These are phyloP conservation scores for Platerodrilus igneus DNA, from an alignment of 2,888 invertebrate genomes.

Conservation along the genomic window DNA sequence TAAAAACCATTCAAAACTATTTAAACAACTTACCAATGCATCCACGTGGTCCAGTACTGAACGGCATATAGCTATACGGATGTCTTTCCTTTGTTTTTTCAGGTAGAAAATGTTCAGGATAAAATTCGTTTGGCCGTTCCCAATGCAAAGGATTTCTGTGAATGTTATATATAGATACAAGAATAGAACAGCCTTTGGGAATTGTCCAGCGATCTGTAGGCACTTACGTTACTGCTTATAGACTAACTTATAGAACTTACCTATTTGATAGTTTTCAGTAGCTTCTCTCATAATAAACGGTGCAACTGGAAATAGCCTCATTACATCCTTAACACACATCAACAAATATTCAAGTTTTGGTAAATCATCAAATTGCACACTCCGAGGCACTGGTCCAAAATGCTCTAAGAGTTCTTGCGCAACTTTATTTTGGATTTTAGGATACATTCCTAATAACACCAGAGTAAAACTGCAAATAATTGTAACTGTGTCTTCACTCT, in stretches of 20 bases:
- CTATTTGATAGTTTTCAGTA: slow-evolving; percentile 31
- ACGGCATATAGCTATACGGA: slow-evolving; percentile 38
- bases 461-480: slow-evolving; percentile 23
- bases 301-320: slow-evolving; percentile 35
- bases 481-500: slow-evolving; percentile 38
- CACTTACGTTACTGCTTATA: too few relatives aligned
- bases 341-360: slow-evolving; percentile 25
- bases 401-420: slow-evolving; percentile 29
- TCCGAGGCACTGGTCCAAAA: background rate
- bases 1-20: too few relatives aligned
- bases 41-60: slow-evolving; percentile 38
- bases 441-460: slow-evolving; percentile 5
- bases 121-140: slow-evolving; percentile 38
- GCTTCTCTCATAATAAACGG: slow-evolving; percentile 33
- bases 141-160: slow-evolving; percentile 36
- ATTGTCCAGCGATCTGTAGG: slow-evolving; percentile 30
- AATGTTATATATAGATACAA: slow-evolving; percentile 35
- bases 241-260: too few relatives aligned
- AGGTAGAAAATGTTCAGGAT: slow-evolving; percentile 42
- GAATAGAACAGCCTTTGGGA: slow-evolving; percentile 32
- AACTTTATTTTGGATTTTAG: slow-evolving; percentile 4
- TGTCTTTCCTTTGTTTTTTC: slow-evolving; percentile 33
- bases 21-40: slow-evolving; percentile 34
- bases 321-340: slow-evolving; percentile 36
- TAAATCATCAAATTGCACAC: background rate